A percentile compares a stretch with the other conserved stretches of the same genome.
These are phyloP conservation scores for Poecilia gillii DNA, from an alignment of 2,797 vertebrate genomes.

Conservation along the genomic window DNA sequence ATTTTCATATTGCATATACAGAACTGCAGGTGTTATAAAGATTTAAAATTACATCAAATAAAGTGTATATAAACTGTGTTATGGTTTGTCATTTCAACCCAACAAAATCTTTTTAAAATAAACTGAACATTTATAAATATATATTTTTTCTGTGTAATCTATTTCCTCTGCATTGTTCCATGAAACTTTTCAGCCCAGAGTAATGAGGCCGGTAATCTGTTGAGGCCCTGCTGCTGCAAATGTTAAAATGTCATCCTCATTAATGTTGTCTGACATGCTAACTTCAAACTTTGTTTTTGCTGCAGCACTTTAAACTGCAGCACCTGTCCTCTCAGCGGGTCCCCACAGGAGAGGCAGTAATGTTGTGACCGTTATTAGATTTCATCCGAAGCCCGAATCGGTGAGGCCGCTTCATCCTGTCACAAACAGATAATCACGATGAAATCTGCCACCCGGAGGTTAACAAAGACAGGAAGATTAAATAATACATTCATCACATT, in stretches of 20 bases:
- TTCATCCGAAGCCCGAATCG: constrained; percentile 83
- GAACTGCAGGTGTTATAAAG: not conserved
- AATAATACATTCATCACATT: constrained; percentile 98
- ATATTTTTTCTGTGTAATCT: too few relatives aligned
- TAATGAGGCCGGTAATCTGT: constrained; percentile 74
- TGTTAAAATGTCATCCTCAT: constrained; percentile 69
- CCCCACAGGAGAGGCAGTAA: not conserved
- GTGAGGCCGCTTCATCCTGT: constrained; percentile 84
- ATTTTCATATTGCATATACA: not conserved
- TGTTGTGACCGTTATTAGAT: constrained; percentile 79
- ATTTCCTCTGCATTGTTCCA: not conserved
- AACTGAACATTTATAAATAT: not conserved
- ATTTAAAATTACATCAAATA: not conserved
- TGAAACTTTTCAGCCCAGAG: constrained; percentile 46
- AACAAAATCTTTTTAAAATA: not conserved
- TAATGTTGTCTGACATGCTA: constrained; percentile 77
- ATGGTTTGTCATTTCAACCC: not conserved
- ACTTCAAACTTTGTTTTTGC: constrained; percentile 57
- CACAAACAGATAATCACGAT: constrained; percentile 80
- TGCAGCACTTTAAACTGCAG: not conserved
- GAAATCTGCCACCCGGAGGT: constrained; percentile 86
- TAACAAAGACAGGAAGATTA: constrained; percentile 99
- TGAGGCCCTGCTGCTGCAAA: constrained; percentile 83
- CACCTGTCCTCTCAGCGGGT: not conserved
- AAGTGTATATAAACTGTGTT: not conserved